Evolutionary conservation across 1,140 invertebrate genomes (phyloP), one percentile per base, ranked within the genome.

Genomic region (Panagrolaimus sp.): DNA sequence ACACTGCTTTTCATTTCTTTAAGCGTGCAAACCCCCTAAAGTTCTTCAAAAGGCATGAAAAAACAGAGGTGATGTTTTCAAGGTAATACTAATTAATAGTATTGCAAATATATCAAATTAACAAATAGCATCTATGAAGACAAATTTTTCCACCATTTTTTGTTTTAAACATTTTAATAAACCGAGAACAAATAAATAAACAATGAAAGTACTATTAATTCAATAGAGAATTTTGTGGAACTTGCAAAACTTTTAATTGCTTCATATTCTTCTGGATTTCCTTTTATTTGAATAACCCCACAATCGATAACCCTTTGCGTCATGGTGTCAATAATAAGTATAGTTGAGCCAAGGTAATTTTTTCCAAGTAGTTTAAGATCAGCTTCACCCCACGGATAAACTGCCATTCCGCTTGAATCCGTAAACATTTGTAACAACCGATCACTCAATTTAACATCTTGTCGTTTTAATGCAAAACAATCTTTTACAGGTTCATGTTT

Each of bases 221-320:
- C 31, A 38, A 38, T 4, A 38, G 31, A 38, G 7, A 38, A 38
- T 7, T 38, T 38, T 38, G 31, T 38, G n/a, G n/a, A n/a, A n/a
- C n/a, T 38, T 38, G 31, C 2, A 38, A 1, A 11, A 20, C 51
- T 57, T 23, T 57, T 57, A 27, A 57, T 27, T n/a, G 20, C 20
- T 57, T 57, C 51, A 57, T 57, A 57, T 20, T 57, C 51, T 11
- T 25, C 51, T 20, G 51, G 51, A 57, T 57, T 38, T 1, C 43
- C 65, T 9, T 27, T 57, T 70, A 78, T 79, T 64, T 67, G 72
- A 8, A 79, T 74, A 44, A 79, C 79, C 38, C 79, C 81, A 23
- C 63, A 69, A 70, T 74, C 70, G 4, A 73, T 74, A 14, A 72
- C 69, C 9, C 72, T 72, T 68, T 68, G 62, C 14, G 72, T 75